Base-by-base conservation (phyloP, 2,888 invertebrate species). In the Clivina fossor region DNA sequence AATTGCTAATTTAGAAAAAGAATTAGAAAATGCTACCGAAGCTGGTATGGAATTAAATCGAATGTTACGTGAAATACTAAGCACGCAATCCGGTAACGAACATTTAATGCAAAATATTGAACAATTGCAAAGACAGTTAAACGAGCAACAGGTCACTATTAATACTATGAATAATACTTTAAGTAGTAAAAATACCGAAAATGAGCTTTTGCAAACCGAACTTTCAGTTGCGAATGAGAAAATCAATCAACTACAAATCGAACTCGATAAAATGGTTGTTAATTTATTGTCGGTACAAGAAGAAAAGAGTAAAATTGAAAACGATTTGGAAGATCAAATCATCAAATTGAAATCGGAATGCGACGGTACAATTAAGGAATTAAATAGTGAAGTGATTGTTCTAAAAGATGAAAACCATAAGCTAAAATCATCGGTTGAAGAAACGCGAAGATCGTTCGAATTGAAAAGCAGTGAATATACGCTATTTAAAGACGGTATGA, bases 1-100 rank as follows among this genome's bases (percentile, higher is more conserved):
- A 69, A 76, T 88, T 15, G 73, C 79, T 46, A 78, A 80, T 68
- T 67, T 85, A 66, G 81, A 90, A 76, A 81, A 85, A 78, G 82
- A 91, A 67, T 78, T 91, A 33, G 90, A 91, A 71, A 85, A 83
- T 65, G 88, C 90, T 1, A 88, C 90, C 0, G 88, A 90, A 64
- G 88, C 90, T 4, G 86, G 85, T 35, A 74, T 91, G 61, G 91
- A 91, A 71, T 69, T 86, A 43, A 85, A 86, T 65, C 76, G 78
- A 66, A 84, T 86, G 77, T 71, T 86, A 22, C 76, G 83, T 0
- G 85, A 85, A 64, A 77, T 85, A 62, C 71, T 86, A 46, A 81
- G 77, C 57, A 83, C 86, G 55, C 88, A 89, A 60, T 81, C 83
- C 59, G 80, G 85, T 1, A 78, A 81, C 57, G 66, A 66, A 20